Conservation (phyloP, 2,888 invertebrate genomes). For the Idaea aversata region DNA sequence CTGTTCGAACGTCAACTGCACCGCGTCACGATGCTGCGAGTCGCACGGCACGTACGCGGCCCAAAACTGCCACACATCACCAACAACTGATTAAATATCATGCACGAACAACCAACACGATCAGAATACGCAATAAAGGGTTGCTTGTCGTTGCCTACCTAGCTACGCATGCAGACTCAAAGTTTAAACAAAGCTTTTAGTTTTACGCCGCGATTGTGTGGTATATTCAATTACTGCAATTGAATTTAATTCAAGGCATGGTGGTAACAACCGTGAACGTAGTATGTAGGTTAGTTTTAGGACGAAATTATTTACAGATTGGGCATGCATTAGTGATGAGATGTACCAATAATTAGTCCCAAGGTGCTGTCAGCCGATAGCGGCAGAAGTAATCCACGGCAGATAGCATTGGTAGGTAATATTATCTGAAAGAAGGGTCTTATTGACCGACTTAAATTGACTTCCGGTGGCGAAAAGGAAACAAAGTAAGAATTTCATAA, state of each 20-base stretch:
- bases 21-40: slow-evolving; percentile 90
- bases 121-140: slow-evolving; percentile 49
- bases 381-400: background rate
- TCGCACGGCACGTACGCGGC: slow-evolving; percentile 92
- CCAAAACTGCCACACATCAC: slow-evolving; percentile 85
- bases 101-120: slow-evolving; percentile 50
- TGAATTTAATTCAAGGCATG: background rate
- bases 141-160: background rate
- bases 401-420: background rate
- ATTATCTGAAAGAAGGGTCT: background rate
- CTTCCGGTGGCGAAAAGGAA: background rate
- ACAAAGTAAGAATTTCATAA: background rate
- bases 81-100: slow-evolving; percentile 58
- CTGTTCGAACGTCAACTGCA: slow-evolving; percentile 91
- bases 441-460: background rate
- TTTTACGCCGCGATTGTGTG: background rate
- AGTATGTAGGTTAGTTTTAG: too few relatives aligned
- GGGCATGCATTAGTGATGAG: too few relatives aligned
- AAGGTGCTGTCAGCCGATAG: background rate
- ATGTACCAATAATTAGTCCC: too few relatives aligned
- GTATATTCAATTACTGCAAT: background rate
- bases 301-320: too few relatives aligned
- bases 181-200: background rate
- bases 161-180: background rate
- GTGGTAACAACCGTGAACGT: too few relatives aligned